Evolutionary conservation across 2,113 vertebrate genomes (phyloP).

Genomic region (Numida meleagris): DNA sequence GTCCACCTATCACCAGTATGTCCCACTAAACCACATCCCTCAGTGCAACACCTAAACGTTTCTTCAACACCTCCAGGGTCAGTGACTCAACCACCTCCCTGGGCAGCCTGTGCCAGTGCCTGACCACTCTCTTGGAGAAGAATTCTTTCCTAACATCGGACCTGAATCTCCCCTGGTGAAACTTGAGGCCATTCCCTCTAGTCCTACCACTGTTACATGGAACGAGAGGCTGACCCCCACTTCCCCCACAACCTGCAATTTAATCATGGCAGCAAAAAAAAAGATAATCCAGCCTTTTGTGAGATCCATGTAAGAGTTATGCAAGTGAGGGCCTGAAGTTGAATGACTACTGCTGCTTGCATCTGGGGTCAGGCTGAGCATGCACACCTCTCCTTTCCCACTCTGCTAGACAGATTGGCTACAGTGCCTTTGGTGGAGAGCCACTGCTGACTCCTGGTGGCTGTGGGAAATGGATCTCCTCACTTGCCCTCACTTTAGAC

Average conservation of each 20-base stretch:
- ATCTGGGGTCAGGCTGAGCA: accelerated
- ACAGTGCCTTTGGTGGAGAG: accelerated
- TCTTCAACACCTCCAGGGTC: too few species aligned
- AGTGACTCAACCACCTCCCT: too few species aligned
- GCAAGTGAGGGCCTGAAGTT: not conserved
- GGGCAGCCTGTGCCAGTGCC: too few species aligned
- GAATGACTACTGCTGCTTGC: not conserved
- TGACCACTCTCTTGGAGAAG: too few species aligned
- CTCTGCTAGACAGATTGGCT: accelerated
- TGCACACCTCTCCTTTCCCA: not conserved
- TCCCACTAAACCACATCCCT: too few species aligned
- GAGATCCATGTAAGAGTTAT: accelerated
- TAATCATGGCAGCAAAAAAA: accelerated
- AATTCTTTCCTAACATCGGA: too few species aligned
- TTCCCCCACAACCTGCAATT: not conserved
- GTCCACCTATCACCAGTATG: too few species aligned
- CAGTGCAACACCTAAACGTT: too few species aligned
- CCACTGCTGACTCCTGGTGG: not conserved
- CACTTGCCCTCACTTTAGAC: not conserved
- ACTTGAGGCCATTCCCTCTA: too few species aligned
- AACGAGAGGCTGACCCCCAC: too few species aligned
- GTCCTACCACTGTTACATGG: too few species aligned
- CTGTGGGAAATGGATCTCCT: not conserved
- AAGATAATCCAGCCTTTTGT: not conserved
- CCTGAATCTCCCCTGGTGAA: too few species aligned